Conservation (phyloP, 2,888 invertebrate genomes). For the Mythimna vitellina region DNA sequence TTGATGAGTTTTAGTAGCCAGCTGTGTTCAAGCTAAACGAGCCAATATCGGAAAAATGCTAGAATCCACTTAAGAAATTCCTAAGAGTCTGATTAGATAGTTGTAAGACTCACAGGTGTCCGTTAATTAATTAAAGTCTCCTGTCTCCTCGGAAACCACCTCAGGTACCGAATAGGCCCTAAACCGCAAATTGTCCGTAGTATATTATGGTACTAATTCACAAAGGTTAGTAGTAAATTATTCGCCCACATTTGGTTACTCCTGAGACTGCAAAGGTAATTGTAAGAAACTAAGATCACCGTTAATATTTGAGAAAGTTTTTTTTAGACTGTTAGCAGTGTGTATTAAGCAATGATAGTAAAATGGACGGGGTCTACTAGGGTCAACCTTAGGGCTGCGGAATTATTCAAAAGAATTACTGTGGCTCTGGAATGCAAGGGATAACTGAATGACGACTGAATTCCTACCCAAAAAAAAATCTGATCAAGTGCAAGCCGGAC, state of each 20-base stretch:
- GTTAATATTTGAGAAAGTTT: constrained; percentile 19
- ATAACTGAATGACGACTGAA: too few relatives aligned
- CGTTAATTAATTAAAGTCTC: constrained; percentile 38
- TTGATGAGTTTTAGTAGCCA: not conserved
- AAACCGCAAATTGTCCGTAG: constrained; percentile 63
- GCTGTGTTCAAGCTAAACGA: not conserved
- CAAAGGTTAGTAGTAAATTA: constrained; percentile 69
- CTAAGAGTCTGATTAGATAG: not conserved
- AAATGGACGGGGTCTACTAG: too few relatives aligned
- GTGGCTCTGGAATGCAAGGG: too few relatives aligned
- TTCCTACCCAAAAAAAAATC: too few relatives aligned
- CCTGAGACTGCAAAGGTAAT: constrained; percentile 62
- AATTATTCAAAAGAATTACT: too few relatives aligned
- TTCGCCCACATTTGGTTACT: constrained; percentile 68
- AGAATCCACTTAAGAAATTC: not conserved
- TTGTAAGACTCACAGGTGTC: constrained; percentile 4
- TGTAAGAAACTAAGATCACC: constrained; percentile 49
- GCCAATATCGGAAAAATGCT: not conserved
- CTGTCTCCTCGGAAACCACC: constrained; percentile 16
- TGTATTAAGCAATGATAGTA: not conserved
- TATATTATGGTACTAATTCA: constrained; percentile 69
- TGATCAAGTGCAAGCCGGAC: too few relatives aligned
- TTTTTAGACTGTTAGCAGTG: not conserved
- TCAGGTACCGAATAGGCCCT: constrained; percentile 42
- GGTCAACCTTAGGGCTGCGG: too few relatives aligned